phyloP scores from a whole-genome alignment of 2,113 vertebrate genomes.

The Anolis sagrei region DNA sequence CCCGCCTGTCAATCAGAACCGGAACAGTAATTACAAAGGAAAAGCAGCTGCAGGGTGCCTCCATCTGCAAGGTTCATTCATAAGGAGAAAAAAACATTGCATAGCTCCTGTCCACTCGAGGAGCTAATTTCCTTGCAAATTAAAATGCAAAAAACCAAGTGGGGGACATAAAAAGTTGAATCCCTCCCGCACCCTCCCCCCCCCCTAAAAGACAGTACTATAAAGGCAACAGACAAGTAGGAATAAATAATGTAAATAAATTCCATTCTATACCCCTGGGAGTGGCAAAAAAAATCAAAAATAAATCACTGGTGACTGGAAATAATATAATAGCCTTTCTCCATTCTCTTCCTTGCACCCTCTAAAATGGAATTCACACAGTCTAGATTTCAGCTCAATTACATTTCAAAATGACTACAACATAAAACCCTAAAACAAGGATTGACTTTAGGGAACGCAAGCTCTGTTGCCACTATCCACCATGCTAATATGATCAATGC shows the following conservation, averaged over 20 bases:
- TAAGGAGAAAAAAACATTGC: neutral
- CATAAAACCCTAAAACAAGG: neutral
- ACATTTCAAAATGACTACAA: constrained; percentile 1
- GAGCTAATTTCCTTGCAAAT: constrained; percentile 9
- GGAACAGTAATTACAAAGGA: constrained; percentile 16
- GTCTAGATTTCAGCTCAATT: neutral
- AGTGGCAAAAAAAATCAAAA: neutral
- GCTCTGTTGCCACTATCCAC: neutral
- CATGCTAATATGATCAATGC: neutral
- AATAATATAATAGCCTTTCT: neutral
- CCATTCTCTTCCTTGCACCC: neutral
- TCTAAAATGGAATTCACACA: neutral
- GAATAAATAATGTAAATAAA: neutral
- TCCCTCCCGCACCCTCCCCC: neutral
- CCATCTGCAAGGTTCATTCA: neutral
- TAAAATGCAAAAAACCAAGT: neutral
- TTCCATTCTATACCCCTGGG: neutral
- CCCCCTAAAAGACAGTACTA: neutral
- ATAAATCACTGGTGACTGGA: no score
- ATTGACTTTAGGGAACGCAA: neutral
- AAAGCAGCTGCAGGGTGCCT: constrained; percentile 1
- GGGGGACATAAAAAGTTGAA: neutral
- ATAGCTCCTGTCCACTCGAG: neutral
- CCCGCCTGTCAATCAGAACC: constrained; percentile 9
- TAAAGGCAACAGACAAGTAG: neutral